A percentile compares a stretch with the other conserved stretches of the same genome.
Evolutionary conservation across 2,113 vertebrate species (phyloP).

Genomic region (Gopherus flavomarginatus): DNA sequence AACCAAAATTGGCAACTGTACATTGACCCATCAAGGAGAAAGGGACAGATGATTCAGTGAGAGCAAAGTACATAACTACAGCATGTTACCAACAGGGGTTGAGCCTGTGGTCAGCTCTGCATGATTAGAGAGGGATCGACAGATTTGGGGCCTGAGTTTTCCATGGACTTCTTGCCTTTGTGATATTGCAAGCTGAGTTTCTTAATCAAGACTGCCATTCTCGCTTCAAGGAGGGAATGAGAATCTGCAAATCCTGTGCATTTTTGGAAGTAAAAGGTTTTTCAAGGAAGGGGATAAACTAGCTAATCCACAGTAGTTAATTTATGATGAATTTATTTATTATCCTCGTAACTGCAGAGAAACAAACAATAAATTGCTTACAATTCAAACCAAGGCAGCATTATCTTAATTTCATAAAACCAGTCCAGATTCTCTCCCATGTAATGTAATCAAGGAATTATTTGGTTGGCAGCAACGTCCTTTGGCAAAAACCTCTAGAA

Average conservation of each 20-base stretch:
- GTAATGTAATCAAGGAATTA: background rate
- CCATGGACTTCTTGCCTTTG: background rate
- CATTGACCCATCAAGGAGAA: background rate
- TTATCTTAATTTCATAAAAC: background rate
- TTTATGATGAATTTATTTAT: background rate
- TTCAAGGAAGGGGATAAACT: background rate
- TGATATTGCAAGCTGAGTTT: rapidly evolving
- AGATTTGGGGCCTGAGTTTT: background rate
- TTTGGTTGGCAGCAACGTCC: background rate
- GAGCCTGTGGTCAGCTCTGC: background rate
- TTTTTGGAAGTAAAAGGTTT: background rate
- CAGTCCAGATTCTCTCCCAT: background rate
- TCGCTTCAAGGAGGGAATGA: background rate
- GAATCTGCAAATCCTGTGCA: background rate
- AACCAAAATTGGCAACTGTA: too few relatives aligned
- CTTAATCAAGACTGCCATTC: background rate
- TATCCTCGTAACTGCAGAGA: background rate
- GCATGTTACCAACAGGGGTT: background rate
- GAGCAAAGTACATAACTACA: background rate
- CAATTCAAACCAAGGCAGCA: background rate
- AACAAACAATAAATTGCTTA: background rate
- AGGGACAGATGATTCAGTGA: background rate
- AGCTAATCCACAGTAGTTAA: background rate
- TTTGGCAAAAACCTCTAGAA: background rate
- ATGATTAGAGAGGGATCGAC: background rate